Evolutionary conservation across 2,113 vertebrate species (phyloP), one percentile per base, ranked within the genome.

Genomic region (Poicephalus meyeri): DNA sequence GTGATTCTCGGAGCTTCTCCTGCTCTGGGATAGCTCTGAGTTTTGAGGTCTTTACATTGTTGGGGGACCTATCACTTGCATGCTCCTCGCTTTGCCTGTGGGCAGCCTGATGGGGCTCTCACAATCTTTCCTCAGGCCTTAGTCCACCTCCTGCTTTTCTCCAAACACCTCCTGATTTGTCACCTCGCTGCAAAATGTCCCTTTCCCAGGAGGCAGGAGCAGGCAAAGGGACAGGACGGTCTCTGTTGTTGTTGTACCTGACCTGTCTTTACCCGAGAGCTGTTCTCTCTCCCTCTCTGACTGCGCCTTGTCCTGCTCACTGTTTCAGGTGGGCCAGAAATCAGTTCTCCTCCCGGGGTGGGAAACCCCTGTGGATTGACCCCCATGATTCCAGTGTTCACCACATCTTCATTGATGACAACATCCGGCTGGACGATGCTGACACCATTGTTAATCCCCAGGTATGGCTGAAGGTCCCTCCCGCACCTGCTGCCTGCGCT

Each of bases 321-420:
- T 92, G 33, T 89, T 97, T 58, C 95, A 99, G 99, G 99, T 99
- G 99, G 99, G 96, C 96, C 49, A 95, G 55, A 29, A 99, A 99
- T 85, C 78, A 94, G 12, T 99, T 95, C 94, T 98, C 98, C 71
- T 97, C 97, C 60, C 80, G 8, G 6, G 99, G 99, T 49, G 99
- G 99, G 53, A 99, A 99, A 86, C 99, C 98, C 2, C 19, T 99
- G 46, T 99, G 98, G 99, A 95, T 99, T 4, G 98, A 99, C 77
- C 99, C 99, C 33, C 98, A 98, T 0, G 99, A 99, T 93, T 86
- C 95, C 8, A 19, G 87, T 0, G 84, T 98, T 68, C 99, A 99
- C 53, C 99, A 99, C 97, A 99, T 99, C 95, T 99, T 99, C 87
- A 98, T 99, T 4, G 99, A 99, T 5, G 99, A 99, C 96, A 99